Evolutionary conservation across 2,888 invertebrate species (phyloP), one percentile per base, ranked within the genome.

Genomic region (Drosophila aldrichi): DNA sequence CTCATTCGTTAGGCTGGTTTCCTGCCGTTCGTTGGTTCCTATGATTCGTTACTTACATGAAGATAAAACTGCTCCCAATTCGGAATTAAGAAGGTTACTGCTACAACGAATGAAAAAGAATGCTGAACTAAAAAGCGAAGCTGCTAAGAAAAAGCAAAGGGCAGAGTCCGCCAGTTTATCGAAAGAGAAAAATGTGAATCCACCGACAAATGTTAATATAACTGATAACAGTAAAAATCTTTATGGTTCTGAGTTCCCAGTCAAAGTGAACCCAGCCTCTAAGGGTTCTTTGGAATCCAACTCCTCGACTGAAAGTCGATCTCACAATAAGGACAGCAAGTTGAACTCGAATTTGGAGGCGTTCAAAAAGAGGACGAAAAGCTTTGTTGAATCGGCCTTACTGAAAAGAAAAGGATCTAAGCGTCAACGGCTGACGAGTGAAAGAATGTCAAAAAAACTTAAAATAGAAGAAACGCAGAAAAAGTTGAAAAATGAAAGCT

Each of bases 21-120:
- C 2, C 4, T 56, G 2, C 16, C 69, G 57, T 8, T 25, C 36
- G 12, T 10, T 49, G 10, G n/a, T 36, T 16, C 20, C 18, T 12
- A 43, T 16, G 7, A 22, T 43, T 6, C 59, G 67, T 7, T 16
- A 38, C 7, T 7, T 41, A 16, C 48, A 67, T 38, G 49, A 58
- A 12, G 49, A 16, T 4, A 40, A 51, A 22, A 14, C 40, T 6
- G 40, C 12, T 1, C 7, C 18, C 4, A 16, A 49, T 12, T n/a
- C 9, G 8, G 48, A 51, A 2, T 20, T 43, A 5, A 67, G 49
- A 16, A 58, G 22, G 3, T n/a, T 40, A 25, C 5, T 56, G 12
- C 3, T 14, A 7, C 4, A 46, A 25, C 46, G 3, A 16, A 10
- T 48, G 48, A 18, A 36, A 4, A 58, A 43, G 20, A 7, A 32